These are phyloP conservation scores for Cyphomyrmex costatus DNA, from an alignment of 1,140 invertebrate species.

Conservation along the genomic window DNA sequence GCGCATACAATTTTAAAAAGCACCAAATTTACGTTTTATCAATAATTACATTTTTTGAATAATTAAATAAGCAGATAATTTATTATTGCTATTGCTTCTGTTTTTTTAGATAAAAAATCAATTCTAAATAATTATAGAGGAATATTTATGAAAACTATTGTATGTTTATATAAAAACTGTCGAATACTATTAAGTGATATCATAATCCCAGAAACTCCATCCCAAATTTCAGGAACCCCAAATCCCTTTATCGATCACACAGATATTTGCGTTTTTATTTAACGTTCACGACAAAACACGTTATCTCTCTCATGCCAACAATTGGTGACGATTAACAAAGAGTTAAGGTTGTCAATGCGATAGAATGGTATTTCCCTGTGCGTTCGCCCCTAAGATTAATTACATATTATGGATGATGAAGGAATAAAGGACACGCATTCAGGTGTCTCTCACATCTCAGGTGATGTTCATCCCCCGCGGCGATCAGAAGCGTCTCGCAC, in stretches of 20 bases:
- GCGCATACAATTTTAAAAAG: background rate
- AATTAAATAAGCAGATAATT: background rate
- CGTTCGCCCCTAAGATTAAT: background rate
- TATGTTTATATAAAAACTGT: background rate
- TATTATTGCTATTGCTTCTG: background rate
- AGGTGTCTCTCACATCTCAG: background rate
- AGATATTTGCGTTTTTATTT: background rate
- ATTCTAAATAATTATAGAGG: background rate
- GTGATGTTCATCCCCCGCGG: background rate
- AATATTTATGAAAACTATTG: background rate
- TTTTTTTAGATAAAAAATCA: background rate
- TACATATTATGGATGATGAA: background rate
- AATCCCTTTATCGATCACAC: constrained; percentile 16
- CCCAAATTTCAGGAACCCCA: background rate
- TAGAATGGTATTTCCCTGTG: background rate
- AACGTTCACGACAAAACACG: background rate
- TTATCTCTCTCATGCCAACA: background rate
- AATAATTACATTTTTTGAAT: background rate
- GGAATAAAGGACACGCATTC: background rate
- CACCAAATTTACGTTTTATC: background rate
- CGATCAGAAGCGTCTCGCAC: background rate
- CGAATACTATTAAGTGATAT: background rate
- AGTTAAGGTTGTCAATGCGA: background rate
- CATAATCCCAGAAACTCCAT: background rate
- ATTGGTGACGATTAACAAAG: background rate